Percentiles rank a stretch among this genome's conserved stretches.
Evolutionary conservation across 2,888 invertebrate genomes (phyloP).

Genomic region (Lepidocyrtinus sp.): DNA sequence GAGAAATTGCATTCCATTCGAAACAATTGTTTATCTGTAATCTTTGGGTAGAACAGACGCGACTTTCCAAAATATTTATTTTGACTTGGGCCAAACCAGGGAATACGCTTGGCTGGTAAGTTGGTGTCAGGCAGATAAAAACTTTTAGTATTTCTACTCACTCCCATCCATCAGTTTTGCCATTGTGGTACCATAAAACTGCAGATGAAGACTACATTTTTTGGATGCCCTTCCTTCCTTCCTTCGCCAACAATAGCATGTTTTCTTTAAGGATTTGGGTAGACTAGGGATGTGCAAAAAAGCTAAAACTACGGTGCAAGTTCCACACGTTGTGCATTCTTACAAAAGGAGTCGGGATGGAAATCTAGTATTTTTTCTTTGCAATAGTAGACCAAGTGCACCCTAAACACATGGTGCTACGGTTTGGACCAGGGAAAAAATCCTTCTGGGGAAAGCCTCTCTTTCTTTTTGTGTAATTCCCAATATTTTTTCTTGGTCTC

Average conservation of each 20-base stretch:
- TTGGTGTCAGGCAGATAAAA: neutral
- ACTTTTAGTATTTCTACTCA: neutral
- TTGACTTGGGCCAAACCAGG: neutral
- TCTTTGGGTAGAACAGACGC: neutral
- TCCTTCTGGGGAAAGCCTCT: neutral
- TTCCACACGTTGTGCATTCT: slow-evolving; percentile 9
- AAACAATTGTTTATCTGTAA: neutral
- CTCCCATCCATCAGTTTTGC: slow-evolving; percentile 1
- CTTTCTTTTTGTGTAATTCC: slow-evolving; percentile 12
- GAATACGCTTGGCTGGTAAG: neutral
- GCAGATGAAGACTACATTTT: neutral
- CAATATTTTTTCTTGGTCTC: neutral
- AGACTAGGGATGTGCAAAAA: neutral
- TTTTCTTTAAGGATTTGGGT: neutral
- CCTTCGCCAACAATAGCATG: neutral
- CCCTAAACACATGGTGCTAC: slow-evolving; percentile 34
- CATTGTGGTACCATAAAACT: neutral
- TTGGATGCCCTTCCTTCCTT: neutral
- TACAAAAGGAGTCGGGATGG: slow-evolving; percentile 3
- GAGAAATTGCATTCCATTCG: neutral
- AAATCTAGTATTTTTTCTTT: neutral
- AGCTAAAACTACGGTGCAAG: neutral
- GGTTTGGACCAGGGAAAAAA: too few relatives aligned
- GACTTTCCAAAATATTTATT: neutral
- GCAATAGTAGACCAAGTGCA: neutral